Percentiles rank a stretch among this genome's conserved stretches.
These are phyloP conservation scores for Chironomus striatipennis DNA, from an alignment of 1,140 invertebrate species.

Conservation along the genomic window DNA sequence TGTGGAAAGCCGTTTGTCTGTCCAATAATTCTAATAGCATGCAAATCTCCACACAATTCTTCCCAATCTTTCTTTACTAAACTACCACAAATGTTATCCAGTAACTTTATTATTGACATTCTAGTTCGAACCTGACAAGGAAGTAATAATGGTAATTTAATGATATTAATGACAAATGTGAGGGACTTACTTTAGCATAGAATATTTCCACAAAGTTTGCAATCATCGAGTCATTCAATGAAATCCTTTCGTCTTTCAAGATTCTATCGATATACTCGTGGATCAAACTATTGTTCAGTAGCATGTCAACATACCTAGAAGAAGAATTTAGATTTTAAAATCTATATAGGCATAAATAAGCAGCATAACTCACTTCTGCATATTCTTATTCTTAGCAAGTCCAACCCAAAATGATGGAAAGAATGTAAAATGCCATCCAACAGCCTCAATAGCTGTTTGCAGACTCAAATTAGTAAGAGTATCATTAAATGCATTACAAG, in stretches of 20 bases:
- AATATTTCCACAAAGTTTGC: constrained; percentile 38
- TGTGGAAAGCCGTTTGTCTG: constrained; percentile 28
- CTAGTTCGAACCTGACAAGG: constrained; percentile 30
- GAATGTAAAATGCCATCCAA: constrained; percentile 38
- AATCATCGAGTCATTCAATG: constrained; percentile 36
- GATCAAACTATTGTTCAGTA: constrained; percentile 35
- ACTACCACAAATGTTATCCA: constrained; percentile 38
- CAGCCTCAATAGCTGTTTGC: constrained; percentile 38
- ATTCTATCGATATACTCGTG: constrained; percentile 38
- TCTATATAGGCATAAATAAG: not conserved
- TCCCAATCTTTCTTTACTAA: constrained; percentile 39
- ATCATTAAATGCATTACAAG: constrained; percentile 38
- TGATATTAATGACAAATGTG: not conserved
- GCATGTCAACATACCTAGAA: constrained; percentile 36
- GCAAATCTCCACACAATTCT: constrained; percentile 39
- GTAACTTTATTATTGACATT: constrained; percentile 36
- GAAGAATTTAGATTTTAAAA: constrained; percentile 9
- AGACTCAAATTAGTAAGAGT: constrained; percentile 37
- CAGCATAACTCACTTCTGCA: constrained; percentile 35
- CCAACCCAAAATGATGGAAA: constrained; percentile 41
- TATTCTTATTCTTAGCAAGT: constrained; percentile 38
- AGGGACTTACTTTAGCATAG: constrained; percentile 33
- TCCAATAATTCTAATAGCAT: constrained; percentile 38
- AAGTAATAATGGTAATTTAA: not conserved
- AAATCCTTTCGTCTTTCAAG: constrained; percentile 34